Conservation (phyloP, 2,113 vertebrate species). For the Eleginops maclovinus region DNA sequence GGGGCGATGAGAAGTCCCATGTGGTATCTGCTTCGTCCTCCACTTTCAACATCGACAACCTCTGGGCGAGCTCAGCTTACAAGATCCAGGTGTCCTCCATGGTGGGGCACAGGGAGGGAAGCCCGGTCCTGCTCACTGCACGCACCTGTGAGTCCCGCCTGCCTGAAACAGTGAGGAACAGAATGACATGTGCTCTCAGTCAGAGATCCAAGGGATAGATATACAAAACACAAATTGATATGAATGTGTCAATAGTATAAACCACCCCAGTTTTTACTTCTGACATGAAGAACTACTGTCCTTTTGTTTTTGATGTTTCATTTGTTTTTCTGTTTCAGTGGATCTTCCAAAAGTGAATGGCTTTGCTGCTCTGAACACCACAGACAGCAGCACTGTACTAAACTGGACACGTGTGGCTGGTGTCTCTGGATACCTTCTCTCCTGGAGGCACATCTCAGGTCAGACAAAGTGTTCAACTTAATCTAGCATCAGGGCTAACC, state of each 20-base stretch:
- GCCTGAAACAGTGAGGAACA: neutral
- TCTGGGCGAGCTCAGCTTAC: conserved; percentile 85
- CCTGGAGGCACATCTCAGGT: conserved; percentile 90
- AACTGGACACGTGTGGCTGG: conserved; percentile 84
- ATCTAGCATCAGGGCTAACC: neutral
- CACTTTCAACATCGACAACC: conserved; percentile 79
- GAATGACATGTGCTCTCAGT: neutral
- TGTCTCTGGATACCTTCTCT: conserved; percentile 83
- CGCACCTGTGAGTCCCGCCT: conserved; percentile 85
- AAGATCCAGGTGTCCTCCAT: conserved; percentile 85
- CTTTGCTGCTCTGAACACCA: conserved; percentile 80
- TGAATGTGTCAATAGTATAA: neutral
- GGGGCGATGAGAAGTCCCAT: conserved; percentile 82
- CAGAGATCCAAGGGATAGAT: neutral
- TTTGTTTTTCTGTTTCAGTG: conserved; percentile 71
- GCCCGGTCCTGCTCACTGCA: conserved; percentile 82
- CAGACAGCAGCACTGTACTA: conserved; percentile 80
- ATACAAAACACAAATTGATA: neutral
- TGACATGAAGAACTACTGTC: neutral
- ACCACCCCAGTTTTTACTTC: neutral
- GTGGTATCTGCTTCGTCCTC: conserved; percentile 73
- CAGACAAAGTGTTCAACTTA: neutral
- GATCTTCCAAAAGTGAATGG: conserved; percentile 86
- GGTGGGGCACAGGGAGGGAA: conserved; percentile 79
- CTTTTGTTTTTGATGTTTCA: neutral